Evolutionary conservation across 2,113 vertebrate species (phyloP).

Genomic region (Barnardius zonarius): DNA sequence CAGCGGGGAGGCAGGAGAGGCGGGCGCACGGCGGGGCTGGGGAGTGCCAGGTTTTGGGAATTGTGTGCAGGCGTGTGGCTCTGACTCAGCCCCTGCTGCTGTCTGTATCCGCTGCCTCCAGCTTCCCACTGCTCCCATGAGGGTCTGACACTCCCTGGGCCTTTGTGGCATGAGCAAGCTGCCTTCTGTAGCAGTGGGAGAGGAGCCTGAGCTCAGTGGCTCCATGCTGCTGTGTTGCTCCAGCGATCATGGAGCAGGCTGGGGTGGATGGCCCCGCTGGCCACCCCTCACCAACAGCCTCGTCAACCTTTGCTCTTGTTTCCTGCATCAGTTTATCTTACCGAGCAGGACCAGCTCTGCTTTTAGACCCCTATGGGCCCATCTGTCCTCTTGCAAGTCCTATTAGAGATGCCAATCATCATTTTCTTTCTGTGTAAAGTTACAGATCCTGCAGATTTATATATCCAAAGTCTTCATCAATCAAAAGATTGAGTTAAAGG

Average conservation of each 20-base stretch:
- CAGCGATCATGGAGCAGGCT: accelerated
- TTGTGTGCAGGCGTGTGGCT: background rate
- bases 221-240: background rate
- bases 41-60: background rate
- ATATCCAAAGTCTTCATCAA: background rate
- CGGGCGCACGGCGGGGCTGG: background rate
- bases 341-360: accelerated
- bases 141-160: background rate
- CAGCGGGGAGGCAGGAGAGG: background rate
- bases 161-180: background rate
- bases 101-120: background rate
- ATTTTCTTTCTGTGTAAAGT: background rate
- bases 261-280: accelerated
- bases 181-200: background rate
- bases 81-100: background rate
- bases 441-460: background rate
- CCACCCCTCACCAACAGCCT: background rate
- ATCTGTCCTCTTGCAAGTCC: background rate
- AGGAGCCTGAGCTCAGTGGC: background rate
- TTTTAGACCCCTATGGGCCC: background rate
- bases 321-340: background rate
- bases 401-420: background rate
- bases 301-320: background rate
- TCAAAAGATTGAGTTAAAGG: background rate
- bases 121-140: background rate